Evolutionary conservation across 1,140 invertebrate genomes (phyloP).

Genomic region (Penaeus japonicus): DNA sequence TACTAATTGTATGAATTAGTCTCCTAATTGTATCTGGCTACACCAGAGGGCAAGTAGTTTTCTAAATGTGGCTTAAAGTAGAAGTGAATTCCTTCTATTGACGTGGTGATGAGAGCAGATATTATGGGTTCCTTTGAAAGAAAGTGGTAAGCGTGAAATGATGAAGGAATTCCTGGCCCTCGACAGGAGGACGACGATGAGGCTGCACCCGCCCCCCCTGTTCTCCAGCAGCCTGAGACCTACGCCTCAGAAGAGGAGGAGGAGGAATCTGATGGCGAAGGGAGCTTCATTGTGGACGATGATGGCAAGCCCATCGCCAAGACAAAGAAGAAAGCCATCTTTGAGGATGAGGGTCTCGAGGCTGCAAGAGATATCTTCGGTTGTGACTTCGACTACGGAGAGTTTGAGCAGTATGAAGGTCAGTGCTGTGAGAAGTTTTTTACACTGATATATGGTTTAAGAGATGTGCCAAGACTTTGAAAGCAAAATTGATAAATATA

Average conservation of each 20-base stretch:
- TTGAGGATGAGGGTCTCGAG: conserved; percentile 91
- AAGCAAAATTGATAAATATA: no score
- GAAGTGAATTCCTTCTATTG: no score
- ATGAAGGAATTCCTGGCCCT: neutral
- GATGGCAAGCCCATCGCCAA: conserved; percentile 90
- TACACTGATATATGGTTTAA: no score
- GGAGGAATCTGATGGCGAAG: conserved; percentile 77
- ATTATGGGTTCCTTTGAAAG: no score
- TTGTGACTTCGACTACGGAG: conserved; percentile 96
- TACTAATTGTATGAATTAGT: no score
- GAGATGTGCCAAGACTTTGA: no score
- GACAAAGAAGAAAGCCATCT: conserved; percentile 81
- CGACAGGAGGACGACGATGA: conserved; percentile 78
- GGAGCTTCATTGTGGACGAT: conserved; percentile 92
- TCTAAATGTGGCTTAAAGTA: no score
- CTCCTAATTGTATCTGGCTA: no score
- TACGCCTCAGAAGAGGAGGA: conserved; percentile 76
- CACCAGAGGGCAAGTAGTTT: no score
- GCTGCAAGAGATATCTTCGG: conserved; percentile 99
- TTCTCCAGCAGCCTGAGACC: conserved; percentile 67
- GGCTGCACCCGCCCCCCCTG: conserved; percentile 42
- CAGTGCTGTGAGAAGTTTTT: conserved; percentile 75
- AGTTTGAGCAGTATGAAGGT: conserved; percentile 73
- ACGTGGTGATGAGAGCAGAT: no score
- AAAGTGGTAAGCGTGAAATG: neutral